Percentiles rank a stretch among this genome's conserved stretches.
Evolutionary conservation across 2,888 invertebrate genomes (phyloP).

Genomic region (Cynaeus angustus): DNA sequence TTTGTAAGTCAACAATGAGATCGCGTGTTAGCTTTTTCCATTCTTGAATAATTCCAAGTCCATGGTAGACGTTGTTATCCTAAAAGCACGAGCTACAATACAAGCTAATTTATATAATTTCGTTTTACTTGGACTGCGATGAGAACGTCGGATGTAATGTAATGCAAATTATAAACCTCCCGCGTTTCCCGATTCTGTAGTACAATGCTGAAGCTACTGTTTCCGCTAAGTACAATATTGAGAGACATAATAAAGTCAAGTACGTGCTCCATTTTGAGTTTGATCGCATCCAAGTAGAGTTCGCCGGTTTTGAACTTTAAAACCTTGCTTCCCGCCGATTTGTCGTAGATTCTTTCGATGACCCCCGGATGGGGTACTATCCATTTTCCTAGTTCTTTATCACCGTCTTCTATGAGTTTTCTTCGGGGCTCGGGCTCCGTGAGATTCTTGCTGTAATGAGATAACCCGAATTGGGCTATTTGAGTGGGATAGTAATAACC

Average conservation of each 20-base stretch:
- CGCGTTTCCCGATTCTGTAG: slow-evolving; percentile 86
- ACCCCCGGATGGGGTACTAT: slow-evolving; percentile 81
- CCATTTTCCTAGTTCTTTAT: slow-evolving; percentile 80
- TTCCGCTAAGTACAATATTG: slow-evolving; percentile 82
- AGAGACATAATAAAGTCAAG: slow-evolving; percentile 85
- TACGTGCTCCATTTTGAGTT: slow-evolving; percentile 79
- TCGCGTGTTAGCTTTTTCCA: slow-evolving; percentile 92
- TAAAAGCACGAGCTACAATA: slow-evolving; percentile 59
- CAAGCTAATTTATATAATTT: neutral
- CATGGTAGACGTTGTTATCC: slow-evolving; percentile 90
- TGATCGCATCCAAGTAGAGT: slow-evolving; percentile 80
- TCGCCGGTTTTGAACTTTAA: slow-evolving; percentile 84
- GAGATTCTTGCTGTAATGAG: slow-evolving; percentile 96
- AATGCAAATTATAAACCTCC: slow-evolving; percentile 87
- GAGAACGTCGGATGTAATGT: slow-evolving; percentile 83
- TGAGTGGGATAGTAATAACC: slow-evolving; percentile 99
- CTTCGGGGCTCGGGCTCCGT: slow-evolving; percentile 87
- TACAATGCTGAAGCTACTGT: slow-evolving; percentile 87
- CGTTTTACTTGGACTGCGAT: slow-evolving; percentile 81
- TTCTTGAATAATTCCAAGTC: slow-evolving; percentile 79
- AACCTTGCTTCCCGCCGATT: slow-evolving; percentile 76
- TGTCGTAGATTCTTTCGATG: slow-evolving; percentile 78
- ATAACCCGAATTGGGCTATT: slow-evolving; percentile 97
- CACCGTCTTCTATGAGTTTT: slow-evolving; percentile 86
- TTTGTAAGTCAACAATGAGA: slow-evolving; percentile 91